Evolutionary conservation across 2,888 invertebrate species (phyloP).

Genomic region (Kuschelorhynchus macadamiae): DNA sequence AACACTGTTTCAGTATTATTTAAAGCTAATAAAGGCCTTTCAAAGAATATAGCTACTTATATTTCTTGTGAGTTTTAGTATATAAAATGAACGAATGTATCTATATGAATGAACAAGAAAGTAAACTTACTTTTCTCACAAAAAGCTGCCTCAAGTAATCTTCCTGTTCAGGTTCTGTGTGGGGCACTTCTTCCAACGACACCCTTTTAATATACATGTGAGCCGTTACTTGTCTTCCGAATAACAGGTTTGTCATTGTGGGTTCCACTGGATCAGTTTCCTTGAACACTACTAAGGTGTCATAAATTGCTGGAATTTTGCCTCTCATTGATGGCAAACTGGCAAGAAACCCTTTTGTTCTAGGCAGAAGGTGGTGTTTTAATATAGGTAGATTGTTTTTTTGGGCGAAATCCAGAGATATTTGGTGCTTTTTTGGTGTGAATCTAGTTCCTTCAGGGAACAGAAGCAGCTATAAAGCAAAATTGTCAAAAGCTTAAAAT

Average conservation of each 20-base stretch:
- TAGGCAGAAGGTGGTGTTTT: constrained; percentile 92
- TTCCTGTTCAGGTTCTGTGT: constrained; percentile 79
- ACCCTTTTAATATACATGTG: constrained; percentile 87
- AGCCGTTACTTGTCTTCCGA: constrained; percentile 80
- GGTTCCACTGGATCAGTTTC: constrained; percentile 78
- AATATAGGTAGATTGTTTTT: constrained; percentile 88
- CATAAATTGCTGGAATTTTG: constrained; percentile 87
- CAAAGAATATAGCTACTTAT: no score
- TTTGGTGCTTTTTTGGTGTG: constrained; percentile 87
- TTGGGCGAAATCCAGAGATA: constrained; percentile 88
- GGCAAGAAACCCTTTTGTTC: constrained; percentile 94
- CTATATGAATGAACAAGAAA: no score
- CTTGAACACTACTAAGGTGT: constrained; percentile 83
- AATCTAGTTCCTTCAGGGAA: constrained; percentile 96
- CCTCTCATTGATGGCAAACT: constrained; percentile 86
- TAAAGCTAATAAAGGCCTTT: no score
- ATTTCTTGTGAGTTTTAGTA: no score
- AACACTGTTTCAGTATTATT: no score
- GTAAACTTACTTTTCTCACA: constrained; percentile 78
- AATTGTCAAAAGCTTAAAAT: no score
- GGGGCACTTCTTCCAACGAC: constrained; percentile 85
- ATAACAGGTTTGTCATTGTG: constrained; percentile 83
- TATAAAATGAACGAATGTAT: no score
- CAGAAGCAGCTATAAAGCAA: constrained; percentile 78
- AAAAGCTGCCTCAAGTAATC: constrained; percentile 88